Conservation (phyloP, 2,113 vertebrate species). For the Pseudonaja textilis region DNA sequence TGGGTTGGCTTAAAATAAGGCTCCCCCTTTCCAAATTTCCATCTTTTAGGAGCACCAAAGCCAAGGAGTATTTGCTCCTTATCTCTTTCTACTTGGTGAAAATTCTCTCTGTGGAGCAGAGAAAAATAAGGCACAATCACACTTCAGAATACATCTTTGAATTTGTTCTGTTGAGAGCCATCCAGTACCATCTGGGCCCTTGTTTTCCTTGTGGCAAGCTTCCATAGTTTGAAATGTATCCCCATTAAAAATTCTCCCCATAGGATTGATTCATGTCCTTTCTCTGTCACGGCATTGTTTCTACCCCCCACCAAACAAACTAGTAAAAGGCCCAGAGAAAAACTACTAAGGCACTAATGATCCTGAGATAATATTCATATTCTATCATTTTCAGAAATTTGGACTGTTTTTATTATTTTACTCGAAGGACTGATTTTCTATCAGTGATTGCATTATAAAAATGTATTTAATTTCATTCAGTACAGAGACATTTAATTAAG, state of each 20-base stretch:
- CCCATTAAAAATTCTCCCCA: background rate
- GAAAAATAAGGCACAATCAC: background rate
- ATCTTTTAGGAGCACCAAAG: background rate
- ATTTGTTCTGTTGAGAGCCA: background rate
- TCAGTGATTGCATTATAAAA: conserved; percentile 41
- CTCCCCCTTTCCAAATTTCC: background rate
- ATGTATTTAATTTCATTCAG: conserved; percentile 48
- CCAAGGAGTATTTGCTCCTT: background rate
- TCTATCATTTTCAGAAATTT: conserved; percentile 17
- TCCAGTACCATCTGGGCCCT: background rate
- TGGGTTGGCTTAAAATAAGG: background rate
- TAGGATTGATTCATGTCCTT: background rate
- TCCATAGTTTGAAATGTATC: conserved; percentile 1
- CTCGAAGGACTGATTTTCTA: conserved; percentile 28
- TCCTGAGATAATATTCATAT: conserved; percentile 26
- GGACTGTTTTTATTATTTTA: conserved; percentile 22
- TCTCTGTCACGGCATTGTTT: conserved; percentile 7
- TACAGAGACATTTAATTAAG: conserved; percentile 40
- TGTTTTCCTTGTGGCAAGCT: background rate
- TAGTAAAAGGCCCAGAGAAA: conserved; percentile 38
- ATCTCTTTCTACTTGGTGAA: background rate
- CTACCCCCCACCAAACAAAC: conserved; percentile 32
- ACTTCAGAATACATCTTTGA: conserved; percentile 21
- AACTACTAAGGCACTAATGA: conserved; percentile 24
- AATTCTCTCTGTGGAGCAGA: background rate